These are phyloP conservation scores for Novumbra hubbsi DNA, from an alignment of 2,797 vertebrate genomes.

Conservation along the genomic window DNA sequence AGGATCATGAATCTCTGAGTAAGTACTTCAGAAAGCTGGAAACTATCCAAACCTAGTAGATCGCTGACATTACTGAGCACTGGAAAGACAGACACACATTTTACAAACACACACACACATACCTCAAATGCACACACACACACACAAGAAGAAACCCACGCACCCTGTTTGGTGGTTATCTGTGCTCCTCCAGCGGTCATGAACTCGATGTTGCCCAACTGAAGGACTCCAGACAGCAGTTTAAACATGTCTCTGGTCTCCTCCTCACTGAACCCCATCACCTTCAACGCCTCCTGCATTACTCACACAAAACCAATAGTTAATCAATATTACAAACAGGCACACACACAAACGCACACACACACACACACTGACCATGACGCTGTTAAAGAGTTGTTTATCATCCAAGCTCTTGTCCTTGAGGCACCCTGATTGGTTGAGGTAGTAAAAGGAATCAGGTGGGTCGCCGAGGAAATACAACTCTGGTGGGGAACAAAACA, in stretches of 20 bases:
- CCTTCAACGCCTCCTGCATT: slow-evolving; percentile 84
- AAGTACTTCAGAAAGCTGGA: slow-evolving; percentile 90
- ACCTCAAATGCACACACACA: not conserved
- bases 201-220: slow-evolving; percentile 90
- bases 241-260: slow-evolving; percentile 92
- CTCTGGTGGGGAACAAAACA: slow-evolving; percentile 47
- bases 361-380: slow-evolving; percentile 77
- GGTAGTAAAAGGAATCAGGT: slow-evolving; percentile 81
- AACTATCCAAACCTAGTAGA: slow-evolving; percentile 86
- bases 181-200: slow-evolving; percentile 93
- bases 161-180: slow-evolving; percentile 88
- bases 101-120: slow-evolving; percentile 12
- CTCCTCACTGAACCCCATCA: slow-evolving; percentile 85
- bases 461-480: slow-evolving; percentile 81
- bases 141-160: slow-evolving; percentile 15
- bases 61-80: slow-evolving; percentile 85
- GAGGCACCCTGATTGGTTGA: slow-evolving; percentile 87
- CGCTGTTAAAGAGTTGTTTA: slow-evolving; percentile 82
- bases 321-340: not conserved
- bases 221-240: slow-evolving; percentile 87
- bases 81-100: slow-evolving; percentile 48
- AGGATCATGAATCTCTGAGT: slow-evolving; percentile 94
- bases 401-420: slow-evolving; percentile 87
- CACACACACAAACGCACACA: not conserved
- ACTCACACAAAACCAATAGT: not conserved